phyloP scores from a whole-genome alignment of 2,797 vertebrate genomes.

The Coregonus ussuriensis region DNA sequence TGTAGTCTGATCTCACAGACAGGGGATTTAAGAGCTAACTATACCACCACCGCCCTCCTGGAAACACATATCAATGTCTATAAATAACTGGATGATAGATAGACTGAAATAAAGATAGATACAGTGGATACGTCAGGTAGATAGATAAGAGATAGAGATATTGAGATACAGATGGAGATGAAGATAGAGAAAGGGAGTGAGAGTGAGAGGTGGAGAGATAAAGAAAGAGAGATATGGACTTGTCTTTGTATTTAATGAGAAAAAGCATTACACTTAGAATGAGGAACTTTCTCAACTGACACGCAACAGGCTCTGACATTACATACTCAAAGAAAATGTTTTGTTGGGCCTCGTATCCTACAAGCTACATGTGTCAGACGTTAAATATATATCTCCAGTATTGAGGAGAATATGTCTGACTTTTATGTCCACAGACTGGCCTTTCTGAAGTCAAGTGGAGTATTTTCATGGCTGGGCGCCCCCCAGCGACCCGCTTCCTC shows the following conservation, averaged over 20 bases:
- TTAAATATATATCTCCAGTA: conserved; percentile 3
- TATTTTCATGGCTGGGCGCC: conserved; percentile 26
- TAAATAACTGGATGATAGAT: conserved; percentile 69
- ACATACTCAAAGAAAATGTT: not conserved
- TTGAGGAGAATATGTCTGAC: conserved; percentile 2
- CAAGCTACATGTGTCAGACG: not conserved
- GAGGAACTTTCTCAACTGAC: not conserved
- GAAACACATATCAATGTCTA: conserved; percentile 60
- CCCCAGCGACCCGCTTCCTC: conserved; percentile 21
- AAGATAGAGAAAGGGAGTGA: not conserved
- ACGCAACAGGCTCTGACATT: no score
- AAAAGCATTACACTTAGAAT: not conserved
- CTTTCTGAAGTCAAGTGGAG: conserved; percentile 40
- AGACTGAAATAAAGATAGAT: conserved; percentile 27
- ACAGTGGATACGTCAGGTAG: conserved; percentile 5
- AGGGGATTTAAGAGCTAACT: conserved; percentile 77
- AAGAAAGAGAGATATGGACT: not conserved
- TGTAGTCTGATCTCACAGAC: conserved; percentile 78
- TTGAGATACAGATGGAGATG: not conserved
- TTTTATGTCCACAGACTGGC: not conserved
- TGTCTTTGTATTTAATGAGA: conserved; percentile 8
- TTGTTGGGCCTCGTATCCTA: not conserved
- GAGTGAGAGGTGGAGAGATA: not conserved
- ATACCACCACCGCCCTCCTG: conserved; percentile 63
- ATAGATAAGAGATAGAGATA: conserved; percentile 24